Evolutionary conservation across 2,888 invertebrate genomes (phyloP).

Genomic region (Odontocolon sp.): DNA sequence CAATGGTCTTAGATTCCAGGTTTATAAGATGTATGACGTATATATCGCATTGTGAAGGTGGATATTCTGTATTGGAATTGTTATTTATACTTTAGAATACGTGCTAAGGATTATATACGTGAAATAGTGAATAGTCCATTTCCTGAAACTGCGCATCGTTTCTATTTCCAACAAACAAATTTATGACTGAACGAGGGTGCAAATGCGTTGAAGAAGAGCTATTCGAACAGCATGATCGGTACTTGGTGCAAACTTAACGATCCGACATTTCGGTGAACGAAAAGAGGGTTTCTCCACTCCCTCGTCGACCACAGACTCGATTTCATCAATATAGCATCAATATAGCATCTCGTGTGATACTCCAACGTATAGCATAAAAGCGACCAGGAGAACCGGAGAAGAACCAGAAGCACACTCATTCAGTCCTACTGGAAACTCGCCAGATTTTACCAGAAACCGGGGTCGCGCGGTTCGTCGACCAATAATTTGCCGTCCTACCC

Average conservation of each 20-base stretch:
- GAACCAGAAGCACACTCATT: slow-evolving; percentile 51
- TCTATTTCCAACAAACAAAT: slow-evolving; percentile 22
- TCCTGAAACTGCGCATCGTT: neutral
- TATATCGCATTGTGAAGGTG: neutral
- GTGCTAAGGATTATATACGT: neutral
- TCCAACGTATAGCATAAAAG: slow-evolving; percentile 24
- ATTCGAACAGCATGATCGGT: slow-evolving; percentile 50
- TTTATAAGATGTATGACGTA: neutral
- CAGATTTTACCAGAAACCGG: slow-evolving; percentile 47
- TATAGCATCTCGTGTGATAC: slow-evolving; percentile 17
- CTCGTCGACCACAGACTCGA: slow-evolving; percentile 47
- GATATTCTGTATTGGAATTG: neutral
- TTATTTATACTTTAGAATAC: too few relatives aligned
- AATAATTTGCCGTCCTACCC: slow-evolving; percentile 43
- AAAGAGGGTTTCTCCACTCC: slow-evolving; percentile 25
- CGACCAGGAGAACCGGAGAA: slow-evolving; percentile 43
- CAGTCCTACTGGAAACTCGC: slow-evolving; percentile 51
- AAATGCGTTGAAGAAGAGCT: slow-evolving; percentile 45
- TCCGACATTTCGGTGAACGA: slow-evolving; percentile 32
- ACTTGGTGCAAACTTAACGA: slow-evolving; percentile 53
- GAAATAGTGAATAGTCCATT: neutral
- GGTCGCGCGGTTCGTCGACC: slow-evolving; percentile 60
- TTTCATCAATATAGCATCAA: slow-evolving; percentile 45
- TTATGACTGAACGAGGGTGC: slow-evolving; percentile 23
- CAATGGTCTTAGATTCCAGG: neutral